Evolutionary conservation across 2,888 invertebrate genomes (phyloP).

Genomic region (Synergus laeviventris): DNA sequence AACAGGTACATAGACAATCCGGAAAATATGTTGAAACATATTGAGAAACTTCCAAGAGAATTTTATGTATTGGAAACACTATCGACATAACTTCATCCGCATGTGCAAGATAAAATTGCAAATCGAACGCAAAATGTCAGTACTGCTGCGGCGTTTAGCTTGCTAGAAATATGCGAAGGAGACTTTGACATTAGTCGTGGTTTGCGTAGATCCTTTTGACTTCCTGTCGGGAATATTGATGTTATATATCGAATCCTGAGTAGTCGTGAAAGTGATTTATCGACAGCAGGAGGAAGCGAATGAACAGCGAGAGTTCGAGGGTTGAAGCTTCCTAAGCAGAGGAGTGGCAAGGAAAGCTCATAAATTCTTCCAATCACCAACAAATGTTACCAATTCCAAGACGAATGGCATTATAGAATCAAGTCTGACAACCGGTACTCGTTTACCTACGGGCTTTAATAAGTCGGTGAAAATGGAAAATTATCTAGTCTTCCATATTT

Average conservation of each 20-base stretch:
- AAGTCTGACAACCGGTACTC: not conserved
- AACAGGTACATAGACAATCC: not conserved
- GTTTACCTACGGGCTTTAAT: slow-evolving; percentile 21
- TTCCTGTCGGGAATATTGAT: slow-evolving; percentile 60
- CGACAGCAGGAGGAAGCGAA: slow-evolving; percentile 44
- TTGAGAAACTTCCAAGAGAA: not conserved
- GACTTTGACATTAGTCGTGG: slow-evolving; percentile 35
- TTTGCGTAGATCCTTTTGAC: slow-evolving; percentile 51
- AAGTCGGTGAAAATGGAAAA: slow-evolving; percentile 28
- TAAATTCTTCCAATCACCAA: slow-evolving; percentile 66
- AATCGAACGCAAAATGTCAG: slow-evolving; percentile 17
- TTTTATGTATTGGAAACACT: slow-evolving; percentile 8
- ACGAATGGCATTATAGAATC: slow-evolving; percentile 44
- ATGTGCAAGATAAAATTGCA: not conserved
- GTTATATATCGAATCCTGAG: slow-evolving; percentile 64
- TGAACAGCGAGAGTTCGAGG: slow-evolving; percentile 42
- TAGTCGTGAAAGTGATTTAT: slow-evolving; percentile 64
- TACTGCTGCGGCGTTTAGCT: not conserved
- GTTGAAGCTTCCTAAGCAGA: slow-evolving; percentile 50
- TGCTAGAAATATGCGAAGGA: not conserved
- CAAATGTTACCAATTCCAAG: slow-evolving; percentile 63
- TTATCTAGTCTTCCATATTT: slow-evolving; percentile 12
- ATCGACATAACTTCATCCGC: slow-evolving; percentile 5
- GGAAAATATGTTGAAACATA: not conserved
- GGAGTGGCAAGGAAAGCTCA: slow-evolving; percentile 56